Conservation (phyloP, 2,888 invertebrate species). For the Drosophila hamatofila region DNA sequence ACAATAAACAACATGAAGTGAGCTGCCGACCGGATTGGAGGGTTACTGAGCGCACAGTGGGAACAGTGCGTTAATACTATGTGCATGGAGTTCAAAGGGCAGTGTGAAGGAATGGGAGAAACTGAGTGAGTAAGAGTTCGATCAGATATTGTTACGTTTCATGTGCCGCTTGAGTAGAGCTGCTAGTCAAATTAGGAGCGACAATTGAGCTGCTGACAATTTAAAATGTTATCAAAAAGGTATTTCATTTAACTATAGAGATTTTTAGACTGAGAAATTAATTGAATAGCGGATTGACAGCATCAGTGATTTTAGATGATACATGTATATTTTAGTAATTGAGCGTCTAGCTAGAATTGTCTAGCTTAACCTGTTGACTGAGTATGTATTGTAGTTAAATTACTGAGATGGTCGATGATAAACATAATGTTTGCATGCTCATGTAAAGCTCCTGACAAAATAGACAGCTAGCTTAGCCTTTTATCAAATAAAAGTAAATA, state of each 20-base stretch:
- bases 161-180: conserved; percentile 1
- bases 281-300: too few species aligned
- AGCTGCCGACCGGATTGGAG: conserved; percentile 56
- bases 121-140: not conserved
- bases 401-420: too few species aligned
- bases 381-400: too few species aligned
- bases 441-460: too few species aligned
- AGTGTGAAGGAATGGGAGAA: not conserved
- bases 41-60: conserved; percentile 49
- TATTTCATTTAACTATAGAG: not conserved
- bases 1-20: conserved; percentile 70
- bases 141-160: not conserved
- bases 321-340: too few species aligned
- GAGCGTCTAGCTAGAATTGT: too few species aligned
- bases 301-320: too few species aligned
- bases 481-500: too few species aligned
- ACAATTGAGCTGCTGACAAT: not conserved
- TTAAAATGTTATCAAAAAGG: not conserved
- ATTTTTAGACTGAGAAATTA: not conserved
- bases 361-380: too few species aligned
- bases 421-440: too few species aligned
- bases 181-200: not conserved
- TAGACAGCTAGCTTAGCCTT: too few species aligned
- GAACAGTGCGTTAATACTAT: not conserved
- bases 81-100: not conserved